These are phyloP conservation scores for Streptopelia turtur DNA, from an alignment of 2,797 vertebrate species.

Conservation along the genomic window DNA sequence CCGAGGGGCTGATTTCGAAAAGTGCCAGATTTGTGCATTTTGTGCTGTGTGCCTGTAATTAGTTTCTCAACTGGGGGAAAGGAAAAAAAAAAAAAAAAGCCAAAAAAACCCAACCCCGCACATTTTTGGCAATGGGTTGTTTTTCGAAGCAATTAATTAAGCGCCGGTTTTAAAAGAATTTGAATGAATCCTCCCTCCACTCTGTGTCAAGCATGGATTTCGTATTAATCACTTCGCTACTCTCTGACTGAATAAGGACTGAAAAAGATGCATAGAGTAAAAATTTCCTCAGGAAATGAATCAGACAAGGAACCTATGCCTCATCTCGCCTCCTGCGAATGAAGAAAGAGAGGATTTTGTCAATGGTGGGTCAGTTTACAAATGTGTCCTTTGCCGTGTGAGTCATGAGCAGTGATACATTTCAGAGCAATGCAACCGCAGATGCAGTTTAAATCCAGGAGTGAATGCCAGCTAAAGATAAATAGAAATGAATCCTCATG, in stretches of 20 bases:
- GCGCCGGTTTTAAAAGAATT: conserved; percentile 57
- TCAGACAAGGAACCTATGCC: conserved; percentile 73
- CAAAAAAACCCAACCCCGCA: not conserved
- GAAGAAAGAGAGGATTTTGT: conserved; percentile 66
- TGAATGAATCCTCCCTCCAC: conserved; percentile 38
- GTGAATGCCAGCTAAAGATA: conserved; percentile 26
- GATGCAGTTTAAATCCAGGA: conserved; percentile 57
- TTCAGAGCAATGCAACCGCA: conserved; percentile 66
- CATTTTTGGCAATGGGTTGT: conserved; percentile 57
- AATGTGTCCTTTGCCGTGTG: conserved; percentile 69
- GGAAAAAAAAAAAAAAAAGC: not conserved
- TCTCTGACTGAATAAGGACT: conserved; percentile 57
- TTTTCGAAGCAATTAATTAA: conserved; percentile 64
- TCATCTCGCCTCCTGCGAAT: conserved; percentile 62
- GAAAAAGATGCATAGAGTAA: conserved; percentile 56
- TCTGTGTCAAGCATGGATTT: conserved; percentile 60
- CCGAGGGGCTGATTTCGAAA: conserved; percentile 4
- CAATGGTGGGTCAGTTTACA: conserved; percentile 76
- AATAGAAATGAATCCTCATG: not conserved
- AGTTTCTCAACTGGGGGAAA: not conserved
- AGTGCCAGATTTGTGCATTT: conserved; percentile 32
- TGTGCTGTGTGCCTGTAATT: conserved; percentile 29
- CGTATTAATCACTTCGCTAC: conserved; percentile 70
- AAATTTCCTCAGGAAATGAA: conserved; percentile 81
- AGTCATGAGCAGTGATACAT: conserved; percentile 72